Percentiles rank a stretch among this genome's conserved stretches.
These are phyloP conservation scores for Agrotis puta DNA, from an alignment of 2,888 invertebrate genomes.

Conservation along the genomic window DNA sequence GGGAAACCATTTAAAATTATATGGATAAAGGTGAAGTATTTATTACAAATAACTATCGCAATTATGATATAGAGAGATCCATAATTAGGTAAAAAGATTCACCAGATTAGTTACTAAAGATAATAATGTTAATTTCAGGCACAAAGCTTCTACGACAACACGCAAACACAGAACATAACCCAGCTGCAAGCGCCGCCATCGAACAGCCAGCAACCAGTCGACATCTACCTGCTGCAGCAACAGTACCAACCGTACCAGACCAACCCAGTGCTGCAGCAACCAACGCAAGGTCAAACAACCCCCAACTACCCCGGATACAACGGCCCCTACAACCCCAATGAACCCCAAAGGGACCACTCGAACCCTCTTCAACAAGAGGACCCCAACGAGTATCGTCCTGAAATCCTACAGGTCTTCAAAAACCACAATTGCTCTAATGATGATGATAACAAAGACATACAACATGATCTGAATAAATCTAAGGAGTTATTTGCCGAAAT, in stretches of 20 bases:
- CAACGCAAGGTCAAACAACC: slow-evolving; percentile 63
- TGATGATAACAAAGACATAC: slow-evolving; percentile 65
- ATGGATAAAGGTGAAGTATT: too few species aligned
- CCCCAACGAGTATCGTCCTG: slow-evolving; percentile 69
- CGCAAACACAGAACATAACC: slow-evolving; percentile 39
- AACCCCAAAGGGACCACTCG: slow-evolving; percentile 45
- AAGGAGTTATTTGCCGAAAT: slow-evolving; percentile 72
- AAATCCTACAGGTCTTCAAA: slow-evolving; percentile 84
- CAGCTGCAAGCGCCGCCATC: slow-evolving; percentile 49
- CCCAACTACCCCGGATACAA: slow-evolving; percentile 58
- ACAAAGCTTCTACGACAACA: slow-evolving; percentile 29
- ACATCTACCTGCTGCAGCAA: slow-evolving; percentile 80
- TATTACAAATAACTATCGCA: too few species aligned
- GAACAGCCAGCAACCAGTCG: slow-evolving; percentile 68
- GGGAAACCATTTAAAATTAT: too few species aligned
- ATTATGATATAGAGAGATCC: too few species aligned
- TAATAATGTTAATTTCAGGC: slow-evolving; percentile 41
- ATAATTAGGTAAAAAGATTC: too few species aligned
- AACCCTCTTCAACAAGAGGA: slow-evolving; percentile 76
- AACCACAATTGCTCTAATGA: slow-evolving; percentile 81
- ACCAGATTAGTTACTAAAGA: not conserved
- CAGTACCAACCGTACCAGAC: slow-evolving; percentile 70
- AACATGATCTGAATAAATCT: slow-evolving; percentile 71
- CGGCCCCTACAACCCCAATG: slow-evolving; percentile 50
- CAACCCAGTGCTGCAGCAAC: slow-evolving; percentile 61